Conservation (phyloP, 1,140 invertebrate genomes). For the Tribolium madens region DNA sequence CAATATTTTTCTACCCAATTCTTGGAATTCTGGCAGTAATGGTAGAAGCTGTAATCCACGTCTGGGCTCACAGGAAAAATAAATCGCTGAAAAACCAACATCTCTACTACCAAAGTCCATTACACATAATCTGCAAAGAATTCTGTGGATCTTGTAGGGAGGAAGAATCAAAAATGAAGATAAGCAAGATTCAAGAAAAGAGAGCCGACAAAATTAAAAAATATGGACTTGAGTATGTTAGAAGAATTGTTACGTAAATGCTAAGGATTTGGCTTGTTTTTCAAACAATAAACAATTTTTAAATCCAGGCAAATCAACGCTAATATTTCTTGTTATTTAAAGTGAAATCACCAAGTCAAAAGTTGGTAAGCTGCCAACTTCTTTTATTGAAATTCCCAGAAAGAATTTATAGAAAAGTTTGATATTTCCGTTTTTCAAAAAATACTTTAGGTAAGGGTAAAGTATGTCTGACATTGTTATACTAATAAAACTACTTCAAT, state of each 20-base stretch:
- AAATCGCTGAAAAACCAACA: constrained; percentile 66
- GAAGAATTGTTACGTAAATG: constrained; percentile 34
- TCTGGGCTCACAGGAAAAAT: constrained; percentile 71
- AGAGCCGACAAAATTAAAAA: constrained; percentile 31
- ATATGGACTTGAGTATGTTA: constrained; percentile 14
- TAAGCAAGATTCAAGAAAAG: constrained; percentile 57
- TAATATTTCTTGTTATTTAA: too few relatives aligned
- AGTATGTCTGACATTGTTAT: constrained; percentile 13
- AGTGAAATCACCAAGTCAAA: too few relatives aligned
- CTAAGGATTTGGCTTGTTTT: constrained; percentile 1
- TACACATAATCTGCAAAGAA: constrained; percentile 70
- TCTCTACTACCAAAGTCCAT: constrained; percentile 71
- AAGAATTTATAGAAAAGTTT: too few relatives aligned
- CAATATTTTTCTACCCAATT: constrained; percentile 64
- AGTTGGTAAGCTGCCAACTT: too few relatives aligned
- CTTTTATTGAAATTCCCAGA: too few relatives aligned
- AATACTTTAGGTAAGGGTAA: neutral
- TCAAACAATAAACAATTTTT: neutral
- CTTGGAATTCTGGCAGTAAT: constrained; percentile 58
- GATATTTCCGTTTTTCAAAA: too few relatives aligned
- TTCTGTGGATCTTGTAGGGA: constrained; percentile 69
- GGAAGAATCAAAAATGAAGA: constrained; percentile 53
- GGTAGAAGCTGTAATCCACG: constrained; percentile 67
- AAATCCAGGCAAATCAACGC: neutral
- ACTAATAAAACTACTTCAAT: constrained; percentile 2